Percentiles rank a stretch among this genome's conserved stretches.
phyloP scores from a whole-genome alignment of 2,113 vertebrate species.

The Anguilla japonica region DNA sequence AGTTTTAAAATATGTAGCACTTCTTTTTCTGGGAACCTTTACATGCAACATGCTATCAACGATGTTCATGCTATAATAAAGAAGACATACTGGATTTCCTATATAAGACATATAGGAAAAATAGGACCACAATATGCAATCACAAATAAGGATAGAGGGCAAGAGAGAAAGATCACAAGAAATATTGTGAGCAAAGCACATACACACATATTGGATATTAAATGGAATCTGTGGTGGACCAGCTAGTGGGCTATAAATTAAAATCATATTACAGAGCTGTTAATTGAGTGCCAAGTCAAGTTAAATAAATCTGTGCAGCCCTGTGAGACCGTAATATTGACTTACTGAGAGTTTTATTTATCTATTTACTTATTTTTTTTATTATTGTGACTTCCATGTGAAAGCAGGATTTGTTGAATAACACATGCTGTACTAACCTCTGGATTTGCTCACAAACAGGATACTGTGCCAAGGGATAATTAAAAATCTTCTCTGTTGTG shows the following conservation, averaged over 20 bases:
- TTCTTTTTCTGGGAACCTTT: too few species aligned
- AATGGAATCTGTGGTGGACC: slow-evolving; percentile 32
- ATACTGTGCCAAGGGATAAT: slow-evolving; percentile 8
- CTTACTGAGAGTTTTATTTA: not conserved
- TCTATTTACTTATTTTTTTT: not conserved
- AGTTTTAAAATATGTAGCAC: not conserved
- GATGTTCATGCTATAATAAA: too few species aligned
- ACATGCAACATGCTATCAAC: too few species aligned
- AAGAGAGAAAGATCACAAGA: slow-evolving; percentile 31
- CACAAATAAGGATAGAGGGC: not conserved
- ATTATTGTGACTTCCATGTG: not conserved
- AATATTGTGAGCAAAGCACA: slow-evolving; percentile 23
- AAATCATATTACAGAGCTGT: slow-evolving; percentile 28
- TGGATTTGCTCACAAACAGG: not conserved
- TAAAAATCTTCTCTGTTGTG: not conserved
- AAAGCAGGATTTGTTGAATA: not conserved
- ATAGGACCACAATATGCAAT: too few species aligned
- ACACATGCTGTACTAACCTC: not conserved
- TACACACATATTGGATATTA: slow-evolving; percentile 34
- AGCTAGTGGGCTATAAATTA: slow-evolving; percentile 39
- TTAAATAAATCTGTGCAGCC: slow-evolving; percentile 24
- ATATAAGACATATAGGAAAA: too few species aligned
- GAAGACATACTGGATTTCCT: too few species aligned
- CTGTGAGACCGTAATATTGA: slow-evolving; percentile 7
- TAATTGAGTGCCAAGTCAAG: slow-evolving; percentile 40